These are phyloP conservation scores for Lasiommata megera DNA, from an alignment of 2,888 invertebrate species.

Conservation along the genomic window DNA sequence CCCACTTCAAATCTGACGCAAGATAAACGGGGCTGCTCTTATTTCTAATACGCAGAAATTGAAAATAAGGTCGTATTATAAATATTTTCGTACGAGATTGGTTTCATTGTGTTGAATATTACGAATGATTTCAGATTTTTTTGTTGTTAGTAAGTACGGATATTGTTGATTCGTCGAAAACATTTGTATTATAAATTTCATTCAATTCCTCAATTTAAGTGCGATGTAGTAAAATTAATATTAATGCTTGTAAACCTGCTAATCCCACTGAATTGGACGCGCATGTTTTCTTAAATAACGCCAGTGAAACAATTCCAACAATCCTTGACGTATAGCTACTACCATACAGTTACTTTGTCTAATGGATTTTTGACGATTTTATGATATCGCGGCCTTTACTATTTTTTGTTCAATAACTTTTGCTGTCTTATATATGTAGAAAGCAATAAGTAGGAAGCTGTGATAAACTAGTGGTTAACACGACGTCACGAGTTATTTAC, in stretches of 20 bases:
- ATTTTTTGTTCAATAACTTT: not conserved
- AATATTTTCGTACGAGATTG: constrained; percentile 31
- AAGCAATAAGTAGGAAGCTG: too few species aligned
- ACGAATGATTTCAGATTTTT: constrained; percentile 5
- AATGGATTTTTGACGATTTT: constrained; percentile 4
- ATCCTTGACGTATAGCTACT: not conserved
- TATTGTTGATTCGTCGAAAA: too few species aligned
- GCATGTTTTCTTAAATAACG: too few species aligned
- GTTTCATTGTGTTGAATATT: constrained; percentile 20
- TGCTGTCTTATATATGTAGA: too few species aligned
- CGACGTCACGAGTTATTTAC: too few species aligned
- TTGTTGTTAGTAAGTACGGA: too few species aligned
- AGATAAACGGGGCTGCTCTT: constrained; percentile 67
- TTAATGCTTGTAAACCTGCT: too few species aligned
- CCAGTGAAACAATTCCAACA: not conserved
- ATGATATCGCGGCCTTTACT: not conserved
- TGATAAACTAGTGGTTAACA: too few species aligned
- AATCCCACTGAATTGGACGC: too few species aligned
- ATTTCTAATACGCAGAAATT: constrained; percentile 42
- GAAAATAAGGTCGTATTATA: constrained; percentile 38
- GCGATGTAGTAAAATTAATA: too few species aligned
- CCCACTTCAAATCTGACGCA: constrained; percentile 65
- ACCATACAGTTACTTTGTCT: not conserved
- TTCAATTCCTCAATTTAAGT: too few species aligned
- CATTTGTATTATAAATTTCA: too few species aligned